Conservation (phyloP, 2,888 invertebrate species). For the Steinernema carpocapsae region DNA sequence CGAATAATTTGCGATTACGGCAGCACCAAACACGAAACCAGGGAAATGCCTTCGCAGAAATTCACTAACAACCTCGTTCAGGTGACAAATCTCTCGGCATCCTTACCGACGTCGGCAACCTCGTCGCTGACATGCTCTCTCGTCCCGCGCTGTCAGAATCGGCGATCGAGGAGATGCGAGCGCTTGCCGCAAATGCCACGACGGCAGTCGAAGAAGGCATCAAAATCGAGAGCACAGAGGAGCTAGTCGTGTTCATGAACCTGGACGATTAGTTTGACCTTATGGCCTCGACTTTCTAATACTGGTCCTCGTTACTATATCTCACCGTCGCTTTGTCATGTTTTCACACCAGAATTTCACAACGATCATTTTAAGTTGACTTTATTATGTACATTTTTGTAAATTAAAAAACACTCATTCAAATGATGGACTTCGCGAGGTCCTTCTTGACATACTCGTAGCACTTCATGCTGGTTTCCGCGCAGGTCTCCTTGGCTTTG, state of each 20-base stretch:
- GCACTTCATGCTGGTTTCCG: too few relatives aligned
- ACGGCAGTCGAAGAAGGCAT: conserved; percentile 5
- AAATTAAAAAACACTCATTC: neutral
- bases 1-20: neutral
- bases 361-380: neutral
- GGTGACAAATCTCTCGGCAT: neutral
- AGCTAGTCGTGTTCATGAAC: conserved; percentile 2
- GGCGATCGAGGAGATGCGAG: neutral
- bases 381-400: conserved; percentile 23
- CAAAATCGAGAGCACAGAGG: conserved; percentile 5
- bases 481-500: neutral
- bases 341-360: neutral
- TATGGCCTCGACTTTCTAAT: neutral
- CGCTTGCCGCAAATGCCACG: neutral
- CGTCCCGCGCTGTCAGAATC: neutral
- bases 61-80: too few relatives aligned
- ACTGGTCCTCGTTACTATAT: neutral
- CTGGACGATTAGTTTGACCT: neutral
- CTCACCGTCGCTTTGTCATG: neutral
- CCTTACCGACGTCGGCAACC: conserved; percentile 70
- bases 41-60: too few relatives aligned
- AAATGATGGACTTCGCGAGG: neutral
- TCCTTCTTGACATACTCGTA: neutral
- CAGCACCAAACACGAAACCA: neutral
- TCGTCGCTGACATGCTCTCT: conserved; percentile 74